Conservation (phyloP, 2,888 invertebrate species). For the Phyto melanocephala region DNA sequence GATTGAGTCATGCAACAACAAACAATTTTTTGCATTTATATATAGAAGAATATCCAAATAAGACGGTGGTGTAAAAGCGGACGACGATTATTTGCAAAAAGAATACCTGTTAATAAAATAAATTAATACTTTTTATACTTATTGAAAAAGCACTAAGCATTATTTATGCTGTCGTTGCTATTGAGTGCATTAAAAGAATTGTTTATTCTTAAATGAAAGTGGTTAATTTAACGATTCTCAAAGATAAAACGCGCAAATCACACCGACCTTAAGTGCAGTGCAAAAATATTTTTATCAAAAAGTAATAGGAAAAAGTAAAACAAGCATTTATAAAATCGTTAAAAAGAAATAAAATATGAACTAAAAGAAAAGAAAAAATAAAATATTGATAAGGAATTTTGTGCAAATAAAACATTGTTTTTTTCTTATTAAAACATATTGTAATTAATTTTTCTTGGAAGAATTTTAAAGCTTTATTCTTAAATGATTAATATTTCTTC, state of each 20-base stretch:
- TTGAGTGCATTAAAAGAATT: too few species aligned
- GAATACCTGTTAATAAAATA: neutral
- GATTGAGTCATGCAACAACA: slow-evolving; percentile 59
- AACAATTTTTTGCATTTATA: slow-evolving; percentile 58
- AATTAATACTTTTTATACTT: neutral
- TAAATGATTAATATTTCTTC: slow-evolving; percentile 3
- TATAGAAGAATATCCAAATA: slow-evolving; percentile 37
- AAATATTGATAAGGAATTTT: neutral
- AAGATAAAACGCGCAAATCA: slow-evolving; percentile 57
- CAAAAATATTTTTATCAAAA: slow-evolving; percentile 18
- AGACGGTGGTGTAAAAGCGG: slow-evolving; percentile 23
- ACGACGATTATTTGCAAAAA: neutral
- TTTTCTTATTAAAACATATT: neutral
- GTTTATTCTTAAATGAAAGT: neutral
- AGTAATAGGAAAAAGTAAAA: slow-evolving; percentile 23
- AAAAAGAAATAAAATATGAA: slow-evolving; percentile 14
- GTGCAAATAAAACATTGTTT: neutral
- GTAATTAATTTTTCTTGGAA: neutral
- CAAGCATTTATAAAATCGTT: slow-evolving; percentile 36
- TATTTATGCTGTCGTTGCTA: too few species aligned
- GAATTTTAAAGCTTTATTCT: neutral
- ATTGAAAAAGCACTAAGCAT: neutral
- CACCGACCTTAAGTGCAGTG: slow-evolving; percentile 23
- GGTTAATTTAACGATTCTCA: slow-evolving; percentile 26
- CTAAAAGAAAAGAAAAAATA: slow-evolving; percentile 2